These are phyloP conservation scores for Mustela lutreola DNA, from an alignment of 2,113 vertebrate genomes.

Conservation along the genomic window DNA sequence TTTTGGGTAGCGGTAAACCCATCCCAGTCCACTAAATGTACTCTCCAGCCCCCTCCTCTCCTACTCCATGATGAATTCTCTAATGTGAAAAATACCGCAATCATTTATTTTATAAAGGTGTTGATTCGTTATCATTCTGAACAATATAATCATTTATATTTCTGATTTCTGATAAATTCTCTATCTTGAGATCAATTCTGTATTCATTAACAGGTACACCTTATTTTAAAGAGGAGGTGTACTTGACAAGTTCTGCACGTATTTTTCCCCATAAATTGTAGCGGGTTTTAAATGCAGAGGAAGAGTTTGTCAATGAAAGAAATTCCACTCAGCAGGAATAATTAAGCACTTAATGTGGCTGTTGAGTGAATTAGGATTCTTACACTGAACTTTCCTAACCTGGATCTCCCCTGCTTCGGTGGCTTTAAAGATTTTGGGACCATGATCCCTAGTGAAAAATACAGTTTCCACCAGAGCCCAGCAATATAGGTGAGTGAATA, in stretches of 20 bases:
- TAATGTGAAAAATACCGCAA: conserved; percentile 14
- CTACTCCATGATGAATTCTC: not conserved
- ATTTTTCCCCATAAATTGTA: not conserved
- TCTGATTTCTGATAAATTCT: conserved; percentile 52
- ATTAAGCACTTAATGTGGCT: not conserved
- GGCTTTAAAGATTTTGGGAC: not conserved
- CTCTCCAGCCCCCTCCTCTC: not conserved
- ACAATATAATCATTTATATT: not conserved
- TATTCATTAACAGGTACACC: not conserved
- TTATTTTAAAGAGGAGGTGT: conserved; percentile 42
- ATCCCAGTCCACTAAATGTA: not conserved
- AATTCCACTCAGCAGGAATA: not conserved
- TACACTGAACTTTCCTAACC: not conserved
- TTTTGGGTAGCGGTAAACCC: not conserved
- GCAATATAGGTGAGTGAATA: not conserved
- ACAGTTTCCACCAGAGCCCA: not conserved
- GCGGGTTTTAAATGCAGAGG: conserved; percentile 29
- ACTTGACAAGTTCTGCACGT: not conserved
- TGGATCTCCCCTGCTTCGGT: not conserved
- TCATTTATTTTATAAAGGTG: conserved; percentile 7
- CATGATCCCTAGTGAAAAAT: not conserved
- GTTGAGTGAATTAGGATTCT: not conserved
- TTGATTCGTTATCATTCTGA: not conserved
- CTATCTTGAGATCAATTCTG: not conserved
- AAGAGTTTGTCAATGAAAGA: conserved; percentile 50